Evolutionary conservation across 2,888 invertebrate genomes (phyloP).

Genomic region (Aphrophora alni): DNA sequence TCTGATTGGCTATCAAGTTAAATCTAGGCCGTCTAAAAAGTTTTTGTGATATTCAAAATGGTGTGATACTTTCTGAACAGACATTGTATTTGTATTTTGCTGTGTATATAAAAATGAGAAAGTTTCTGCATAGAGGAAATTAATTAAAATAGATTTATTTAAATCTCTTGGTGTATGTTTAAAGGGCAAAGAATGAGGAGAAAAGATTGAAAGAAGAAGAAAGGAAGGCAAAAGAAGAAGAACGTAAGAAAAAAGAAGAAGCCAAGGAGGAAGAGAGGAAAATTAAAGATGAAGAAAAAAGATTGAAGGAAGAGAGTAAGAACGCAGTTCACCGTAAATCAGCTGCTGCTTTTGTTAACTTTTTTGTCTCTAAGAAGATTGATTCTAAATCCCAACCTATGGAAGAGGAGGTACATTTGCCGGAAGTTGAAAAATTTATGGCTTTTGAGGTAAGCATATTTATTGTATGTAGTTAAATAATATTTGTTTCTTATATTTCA

Average conservation of each 20-base stretch:
- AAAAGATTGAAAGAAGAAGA: slow-evolving; percentile 61
- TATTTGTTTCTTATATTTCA: slow-evolving; percentile 6
- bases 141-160: no score
- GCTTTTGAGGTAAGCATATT: slow-evolving; percentile 62
- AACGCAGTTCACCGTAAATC: slow-evolving; percentile 42
- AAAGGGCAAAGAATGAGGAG: slow-evolving; percentile 50
- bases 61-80: no score
- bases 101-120: no score
- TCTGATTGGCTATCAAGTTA: no score
- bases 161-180: no score
- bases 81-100: no score
- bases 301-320: slow-evolving; percentile 65
- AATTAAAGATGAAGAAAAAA: slow-evolving; percentile 69
- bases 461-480: background rate
- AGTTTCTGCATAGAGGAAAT: no score
- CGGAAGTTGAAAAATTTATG: slow-evolving; percentile 59
- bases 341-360: slow-evolving; percentile 69
- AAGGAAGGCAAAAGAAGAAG: slow-evolving; percentile 61
- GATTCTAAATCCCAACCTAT: slow-evolving; percentile 55
- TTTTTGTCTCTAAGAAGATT: slow-evolving; percentile 63
- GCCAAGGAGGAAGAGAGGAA: slow-evolving; percentile 61
- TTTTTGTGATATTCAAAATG: no score
- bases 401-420: background rate
- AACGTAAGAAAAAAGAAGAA: slow-evolving; percentile 60
- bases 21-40: no score